Conservation (phyloP, 1,140 invertebrate species). For the Glomeris maerens region DNA sequence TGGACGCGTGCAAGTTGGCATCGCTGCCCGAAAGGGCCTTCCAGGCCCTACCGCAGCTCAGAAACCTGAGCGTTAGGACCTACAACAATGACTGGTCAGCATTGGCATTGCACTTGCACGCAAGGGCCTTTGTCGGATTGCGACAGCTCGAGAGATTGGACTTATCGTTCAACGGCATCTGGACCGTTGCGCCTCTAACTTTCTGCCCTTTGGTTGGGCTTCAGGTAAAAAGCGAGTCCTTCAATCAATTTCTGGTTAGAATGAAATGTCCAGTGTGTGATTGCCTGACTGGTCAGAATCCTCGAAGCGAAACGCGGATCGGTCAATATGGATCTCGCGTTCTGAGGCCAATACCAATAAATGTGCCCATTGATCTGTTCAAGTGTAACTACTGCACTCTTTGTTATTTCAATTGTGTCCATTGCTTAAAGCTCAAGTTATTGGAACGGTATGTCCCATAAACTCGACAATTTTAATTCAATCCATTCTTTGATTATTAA, state of each 20-base stretch:
- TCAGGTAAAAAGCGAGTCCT: no score
- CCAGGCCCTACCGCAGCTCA: slow-evolving; percentile 46
- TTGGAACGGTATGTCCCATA: no score
- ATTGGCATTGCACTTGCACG: slow-evolving; percentile 57
- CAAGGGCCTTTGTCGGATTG: slow-evolving; percentile 51
- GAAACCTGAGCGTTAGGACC: slow-evolving; percentile 50
- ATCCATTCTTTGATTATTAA: no score
- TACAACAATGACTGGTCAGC: slow-evolving; percentile 62
- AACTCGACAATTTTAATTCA: no score
- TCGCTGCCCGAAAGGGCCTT: slow-evolving; percentile 53
- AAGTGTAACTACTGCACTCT: no score
- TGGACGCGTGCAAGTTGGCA: slow-evolving; percentile 64
- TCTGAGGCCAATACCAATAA: no score
- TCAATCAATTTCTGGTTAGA: no score
- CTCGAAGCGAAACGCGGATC: neutral
- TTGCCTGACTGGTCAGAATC: neutral
- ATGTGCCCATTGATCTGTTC: no score
- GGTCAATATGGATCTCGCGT: no score
- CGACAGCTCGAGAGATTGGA: slow-evolving; percentile 51
- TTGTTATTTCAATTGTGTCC: no score
- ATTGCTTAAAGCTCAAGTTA: no score
- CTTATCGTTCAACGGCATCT: slow-evolving; percentile 63
- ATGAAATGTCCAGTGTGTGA: neutral
- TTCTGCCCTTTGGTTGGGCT: slow-evolving; percentile 58
- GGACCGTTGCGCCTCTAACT: slow-evolving; percentile 52